Conservation (phyloP, 2,888 invertebrate genomes). For the Buathra laborator region DNA sequence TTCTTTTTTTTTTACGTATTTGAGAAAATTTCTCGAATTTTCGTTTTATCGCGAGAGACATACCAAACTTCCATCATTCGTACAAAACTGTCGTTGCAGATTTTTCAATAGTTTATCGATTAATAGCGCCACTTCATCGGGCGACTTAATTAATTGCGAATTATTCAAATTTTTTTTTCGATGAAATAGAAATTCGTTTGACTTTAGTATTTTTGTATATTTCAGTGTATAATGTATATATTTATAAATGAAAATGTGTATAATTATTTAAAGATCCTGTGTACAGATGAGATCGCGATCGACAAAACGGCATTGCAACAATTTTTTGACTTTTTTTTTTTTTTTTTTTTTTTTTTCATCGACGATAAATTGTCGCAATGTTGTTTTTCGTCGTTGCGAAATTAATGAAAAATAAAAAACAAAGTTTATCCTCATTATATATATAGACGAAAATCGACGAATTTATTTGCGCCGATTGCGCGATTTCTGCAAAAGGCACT, state of each 20-base stretch:
- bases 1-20: conserved; percentile 16
- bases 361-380: neutral
- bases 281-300: conserved; percentile 26
- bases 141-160: neutral
- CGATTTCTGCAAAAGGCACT: neutral
- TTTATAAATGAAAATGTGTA: conserved; percentile 50
- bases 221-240: conserved; percentile 65
- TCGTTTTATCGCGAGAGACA: conserved; percentile 5
- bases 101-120: neutral
- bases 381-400: neutral
- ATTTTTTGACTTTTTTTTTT: neutral
- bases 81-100: conserved; percentile 1
- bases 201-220: conserved; percentile 69
- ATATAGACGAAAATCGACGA: neutral
- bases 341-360: too few species aligned
- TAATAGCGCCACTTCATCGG: neutral
- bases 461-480: neutral
- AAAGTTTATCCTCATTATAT: conserved; percentile 26
- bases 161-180: conserved; percentile 36
- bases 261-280: conserved; percentile 59
- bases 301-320: neutral
- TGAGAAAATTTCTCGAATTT: neutral
- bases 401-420: conserved; percentile 32
- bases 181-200: conserved; percentile 51
- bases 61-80: conserved; percentile 22